A percentile compares a stretch with the other conserved stretches of the same genome.
Conservation (phyloP, 2,888 invertebrate genomes). For the Nebria brevicollis region DNA sequence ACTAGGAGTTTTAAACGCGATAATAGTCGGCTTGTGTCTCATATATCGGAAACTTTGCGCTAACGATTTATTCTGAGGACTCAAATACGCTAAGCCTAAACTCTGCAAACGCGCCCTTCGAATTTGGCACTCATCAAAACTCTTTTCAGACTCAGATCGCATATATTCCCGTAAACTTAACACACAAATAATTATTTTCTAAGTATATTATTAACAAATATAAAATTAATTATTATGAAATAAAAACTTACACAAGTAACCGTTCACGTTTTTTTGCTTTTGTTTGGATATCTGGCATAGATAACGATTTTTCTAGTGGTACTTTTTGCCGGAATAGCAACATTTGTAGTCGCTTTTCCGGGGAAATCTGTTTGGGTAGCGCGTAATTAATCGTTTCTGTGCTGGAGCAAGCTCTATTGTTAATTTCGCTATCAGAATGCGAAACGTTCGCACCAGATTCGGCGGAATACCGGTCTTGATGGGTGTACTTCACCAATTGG, state of each 20-base stretch:
- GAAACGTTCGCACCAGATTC: slow-evolving; percentile 54
- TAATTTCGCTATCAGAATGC: slow-evolving; percentile 54
- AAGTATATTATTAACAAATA: no score
- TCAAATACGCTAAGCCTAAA: slow-evolving; percentile 74
- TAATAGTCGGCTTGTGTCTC: slow-evolving; percentile 88
- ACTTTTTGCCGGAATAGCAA: slow-evolving; percentile 65
- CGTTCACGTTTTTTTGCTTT: slow-evolving; percentile 77
- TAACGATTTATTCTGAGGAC: slow-evolving; percentile 81
- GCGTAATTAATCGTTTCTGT: slow-evolving; percentile 52
- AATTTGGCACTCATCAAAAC: slow-evolving; percentile 76
- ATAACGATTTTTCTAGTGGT: slow-evolving; percentile 81
- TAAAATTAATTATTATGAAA: no score
- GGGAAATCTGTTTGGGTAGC: slow-evolving; percentile 13
- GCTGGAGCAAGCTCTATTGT: slow-evolving; percentile 55
- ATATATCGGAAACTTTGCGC: slow-evolving; percentile 91
- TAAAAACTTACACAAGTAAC: slow-evolving; percentile 74
- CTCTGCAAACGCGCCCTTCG: slow-evolving; percentile 72
- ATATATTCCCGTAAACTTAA: slow-evolving; percentile 74
- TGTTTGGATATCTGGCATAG: slow-evolving; percentile 86
- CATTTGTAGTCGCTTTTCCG: slow-evolving; percentile 65
- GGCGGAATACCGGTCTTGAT: slow-evolving; percentile 56
- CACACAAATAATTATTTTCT: not conserved
- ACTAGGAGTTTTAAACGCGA: slow-evolving; percentile 87
- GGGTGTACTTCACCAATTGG: slow-evolving; percentile 60
- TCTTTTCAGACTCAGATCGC: slow-evolving; percentile 83